Evolutionary conservation across 2,797 vertebrate species (phyloP), one percentile per base, ranked within the genome.

Genomic region (Cryptoblepharus egeriae): DNA sequence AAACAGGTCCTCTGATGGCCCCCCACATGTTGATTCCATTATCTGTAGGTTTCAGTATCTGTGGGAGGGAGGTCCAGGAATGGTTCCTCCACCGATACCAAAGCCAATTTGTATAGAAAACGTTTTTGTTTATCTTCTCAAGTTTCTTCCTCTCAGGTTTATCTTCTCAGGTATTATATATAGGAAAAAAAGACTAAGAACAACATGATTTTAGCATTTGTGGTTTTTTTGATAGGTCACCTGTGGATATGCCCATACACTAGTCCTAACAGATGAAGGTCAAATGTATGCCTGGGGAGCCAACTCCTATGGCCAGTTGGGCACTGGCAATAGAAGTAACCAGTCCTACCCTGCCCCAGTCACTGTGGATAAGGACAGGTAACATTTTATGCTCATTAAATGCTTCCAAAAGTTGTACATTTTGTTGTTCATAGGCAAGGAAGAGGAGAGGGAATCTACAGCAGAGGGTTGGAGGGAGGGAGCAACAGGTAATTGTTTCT

Each of bases 271-370:
- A 75, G 98, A 99, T 80, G 98, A 99, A 93, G 98, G 99, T 58
- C 95, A 97, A 82, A 94, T 99, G 90, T 99, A 98, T 83, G 97
- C 97, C 79, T 99, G 99, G 98, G 98, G 99, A 39, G 98, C 99
- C 89, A 99, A 99, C 95, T 98, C 98, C 0, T 99, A 99, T 0
- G 99, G 99, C 73, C 99, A 99, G 92, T 92, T 99, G 93, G 99
- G 98, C 88, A 99, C 97, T 20, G 99, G 99, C 82, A 99, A 98
- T 94, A 99, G 99, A 96, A 98, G 97, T 92, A 99, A 99, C 95
- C 98, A 98, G 90, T 96, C 97, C 52, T 95, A 97, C 61, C 98
- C 99, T 87, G 97, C 96, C 15, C 96, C 96, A 86, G 96, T 99
- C 86, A 92, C 90, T 93, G 96, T 98, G 91, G 98, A 99, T 88